Conservation (phyloP, 2,113 vertebrate species). For the rat (Rattus norvegicus) region DNA sequence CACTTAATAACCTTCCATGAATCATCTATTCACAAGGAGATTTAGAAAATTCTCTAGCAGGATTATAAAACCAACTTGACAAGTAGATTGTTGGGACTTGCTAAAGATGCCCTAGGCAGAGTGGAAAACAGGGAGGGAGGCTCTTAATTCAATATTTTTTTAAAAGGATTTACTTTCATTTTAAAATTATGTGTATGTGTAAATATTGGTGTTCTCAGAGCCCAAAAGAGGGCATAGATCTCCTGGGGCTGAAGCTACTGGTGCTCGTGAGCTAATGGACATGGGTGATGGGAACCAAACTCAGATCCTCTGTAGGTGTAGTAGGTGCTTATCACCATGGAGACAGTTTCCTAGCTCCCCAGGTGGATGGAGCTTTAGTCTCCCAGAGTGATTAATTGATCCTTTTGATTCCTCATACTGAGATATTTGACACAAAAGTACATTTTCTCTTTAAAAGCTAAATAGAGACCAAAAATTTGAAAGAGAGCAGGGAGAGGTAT, state of each 20-base stretch:
- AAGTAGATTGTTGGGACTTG: background rate
- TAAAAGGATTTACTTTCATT: background rate
- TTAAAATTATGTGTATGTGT: background rate
- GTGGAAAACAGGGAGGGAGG: background rate
- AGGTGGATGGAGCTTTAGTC: background rate
- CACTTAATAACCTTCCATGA: too few relatives aligned
- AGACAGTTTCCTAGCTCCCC: background rate
- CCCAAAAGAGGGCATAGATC: background rate
- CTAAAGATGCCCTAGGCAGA: background rate
- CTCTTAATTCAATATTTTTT: background rate
- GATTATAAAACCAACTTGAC: background rate
- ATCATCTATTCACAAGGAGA: background rate
- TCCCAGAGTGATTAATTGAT: background rate
- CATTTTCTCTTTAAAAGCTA: background rate
- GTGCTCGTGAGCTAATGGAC: background rate
- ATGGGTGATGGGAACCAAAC: background rate
- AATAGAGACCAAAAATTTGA: background rate
- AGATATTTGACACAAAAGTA: background rate
- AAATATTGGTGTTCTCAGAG: background rate
- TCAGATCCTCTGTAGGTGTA: background rate
- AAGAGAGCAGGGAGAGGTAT: background rate
- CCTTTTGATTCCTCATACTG: background rate
- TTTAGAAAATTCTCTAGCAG: background rate
- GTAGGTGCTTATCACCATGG: background rate
- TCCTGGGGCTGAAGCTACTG: background rate